A percentile compares a stretch with the other conserved stretches of the same genome.
phyloP scores from a whole-genome alignment of 2,797 vertebrate species.

The Cheirogaleus major region DNA sequence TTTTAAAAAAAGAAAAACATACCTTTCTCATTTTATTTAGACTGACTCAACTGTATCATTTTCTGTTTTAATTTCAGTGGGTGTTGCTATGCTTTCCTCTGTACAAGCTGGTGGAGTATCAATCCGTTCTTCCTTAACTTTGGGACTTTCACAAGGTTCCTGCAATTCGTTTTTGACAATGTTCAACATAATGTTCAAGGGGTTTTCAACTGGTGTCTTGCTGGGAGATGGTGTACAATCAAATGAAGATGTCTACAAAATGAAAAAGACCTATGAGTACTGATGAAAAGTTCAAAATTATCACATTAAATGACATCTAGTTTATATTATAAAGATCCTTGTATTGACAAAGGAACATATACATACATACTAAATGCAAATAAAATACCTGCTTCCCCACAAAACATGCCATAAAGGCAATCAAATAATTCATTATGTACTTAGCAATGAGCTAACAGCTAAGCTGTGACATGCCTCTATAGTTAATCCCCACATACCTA shows the following conservation, averaged over 20 bases:
- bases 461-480: neutral
- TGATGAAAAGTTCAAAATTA: conserved; percentile 29
- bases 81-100: conserved; percentile 85
- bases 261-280: conserved; percentile 62
- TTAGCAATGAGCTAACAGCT: neutral
- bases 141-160: conserved; percentile 86
- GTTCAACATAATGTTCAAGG: conserved; percentile 91
- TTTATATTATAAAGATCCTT: conserved; percentile 35
- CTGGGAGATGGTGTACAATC: conserved; percentile 96
- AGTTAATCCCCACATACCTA: neutral
- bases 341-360: neutral
- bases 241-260: conserved; percentile 93
- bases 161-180: conserved; percentile 91
- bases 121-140: conserved; percentile 92
- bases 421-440: neutral
- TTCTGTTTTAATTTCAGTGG: conserved; percentile 89
- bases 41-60: conserved; percentile 87
- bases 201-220: conserved; percentile 94
- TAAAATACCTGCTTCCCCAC: neutral
- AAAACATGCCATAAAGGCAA: conserved; percentile 30
- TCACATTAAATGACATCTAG: conserved; percentile 22
- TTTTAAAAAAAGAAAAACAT: conserved; percentile 80
- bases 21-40: conserved; percentile 84
- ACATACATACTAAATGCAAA: neutral
- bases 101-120: conserved; percentile 83